Evolutionary conservation across 1,140 invertebrate genomes (phyloP).

Genomic region (Drosophila leontia): DNA sequence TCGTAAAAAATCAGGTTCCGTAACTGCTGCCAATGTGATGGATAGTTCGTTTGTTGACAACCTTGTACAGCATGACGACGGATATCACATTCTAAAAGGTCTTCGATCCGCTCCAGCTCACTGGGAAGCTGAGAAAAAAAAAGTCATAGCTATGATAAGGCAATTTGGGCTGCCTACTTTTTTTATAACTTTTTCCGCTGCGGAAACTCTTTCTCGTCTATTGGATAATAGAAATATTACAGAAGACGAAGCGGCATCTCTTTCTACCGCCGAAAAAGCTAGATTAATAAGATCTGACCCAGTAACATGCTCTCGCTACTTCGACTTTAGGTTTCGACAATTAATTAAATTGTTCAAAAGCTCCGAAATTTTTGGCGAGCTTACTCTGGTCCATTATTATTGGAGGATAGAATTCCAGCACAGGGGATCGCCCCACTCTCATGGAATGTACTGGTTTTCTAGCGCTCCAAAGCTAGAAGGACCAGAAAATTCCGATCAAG

Average conservation of each 20-base stretch:
- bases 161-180: not conserved
- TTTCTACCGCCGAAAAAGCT: not conserved
- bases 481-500: not conserved
- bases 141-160: not conserved
- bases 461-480: not conserved
- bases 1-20: not conserved
- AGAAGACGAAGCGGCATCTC: not conserved
- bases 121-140: not conserved
- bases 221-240: not conserved
- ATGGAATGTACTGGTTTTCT: conserved; percentile 1
- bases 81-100: not conserved
- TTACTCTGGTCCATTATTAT: not conserved
- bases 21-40: not conserved
- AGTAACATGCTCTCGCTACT: not conserved
- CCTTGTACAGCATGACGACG: not conserved
- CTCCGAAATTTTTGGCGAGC: not conserved
- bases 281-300: not conserved
- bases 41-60: not conserved
- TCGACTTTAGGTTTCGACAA: not conserved
- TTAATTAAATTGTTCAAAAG: conserved; percentile 8
- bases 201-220: not conserved
- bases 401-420: not conserved
- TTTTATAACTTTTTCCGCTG: not conserved
- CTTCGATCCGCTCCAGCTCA: not conserved
- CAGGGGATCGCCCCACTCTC: not conserved